Conservation (phyloP, 2,888 invertebrate genomes). For the Iphiclides podalirius region DNA sequence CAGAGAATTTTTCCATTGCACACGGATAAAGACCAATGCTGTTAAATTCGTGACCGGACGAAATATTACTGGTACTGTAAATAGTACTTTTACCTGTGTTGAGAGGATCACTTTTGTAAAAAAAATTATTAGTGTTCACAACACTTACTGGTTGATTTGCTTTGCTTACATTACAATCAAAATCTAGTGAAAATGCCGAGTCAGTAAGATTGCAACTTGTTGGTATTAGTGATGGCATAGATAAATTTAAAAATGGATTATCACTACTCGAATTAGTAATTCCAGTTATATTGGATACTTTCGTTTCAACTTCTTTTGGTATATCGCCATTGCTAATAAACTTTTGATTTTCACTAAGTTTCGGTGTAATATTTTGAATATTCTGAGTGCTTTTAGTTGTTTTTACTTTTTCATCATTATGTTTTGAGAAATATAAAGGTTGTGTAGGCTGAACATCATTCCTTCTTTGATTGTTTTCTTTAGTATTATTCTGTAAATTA, state of each 20-base stretch:
- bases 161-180: slow-evolving; percentile 64
- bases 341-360: slow-evolving; percentile 49
- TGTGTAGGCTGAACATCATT: slow-evolving; percentile 44
- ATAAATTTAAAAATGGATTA: slow-evolving; percentile 65
- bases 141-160: slow-evolving; percentile 51
- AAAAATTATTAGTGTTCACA: slow-evolving; percentile 55
- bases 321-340: slow-evolving; percentile 37
- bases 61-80: slow-evolving; percentile 70
- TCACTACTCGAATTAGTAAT: slow-evolving; percentile 48
- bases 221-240: slow-evolving; percentile 59
- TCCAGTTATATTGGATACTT: slow-evolving; percentile 31
- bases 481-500: slow-evolving; percentile 38
- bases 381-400: slow-evolving; percentile 36
- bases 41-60: slow-evolving; percentile 69
- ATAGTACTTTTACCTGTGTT: slow-evolving; percentile 62
- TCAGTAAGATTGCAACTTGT: slow-evolving; percentile 55
- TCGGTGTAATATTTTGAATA: slow-evolving; percentile 38
- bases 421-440: slow-evolving; percentile 49
- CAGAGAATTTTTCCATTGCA: slow-evolving; percentile 69
- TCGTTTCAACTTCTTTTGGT: slow-evolving; percentile 41
- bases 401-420: slow-evolving; percentile 41
- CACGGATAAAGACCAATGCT: slow-evolving; percentile 69
- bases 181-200: slow-evolving; percentile 58
- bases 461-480: slow-evolving; percentile 32
- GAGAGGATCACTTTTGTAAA: slow-evolving; percentile 70